phyloP scores from a whole-genome alignment of 2,113 vertebrate species.

The Nannobrachium achirus region DNA sequence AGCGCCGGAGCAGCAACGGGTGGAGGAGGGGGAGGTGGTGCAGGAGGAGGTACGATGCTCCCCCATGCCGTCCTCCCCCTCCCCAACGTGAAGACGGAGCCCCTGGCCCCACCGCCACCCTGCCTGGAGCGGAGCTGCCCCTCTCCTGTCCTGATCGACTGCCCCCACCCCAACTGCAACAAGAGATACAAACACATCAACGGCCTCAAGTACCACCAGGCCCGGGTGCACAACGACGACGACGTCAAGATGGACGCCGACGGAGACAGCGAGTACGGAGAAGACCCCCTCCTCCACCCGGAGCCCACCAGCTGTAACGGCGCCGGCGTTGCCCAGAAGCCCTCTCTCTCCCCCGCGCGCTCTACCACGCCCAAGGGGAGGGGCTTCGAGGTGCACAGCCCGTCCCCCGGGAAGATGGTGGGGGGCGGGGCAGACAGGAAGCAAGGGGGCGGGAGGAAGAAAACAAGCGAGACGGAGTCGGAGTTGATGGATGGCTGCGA shows the following conservation, averaged over 20 bases:
- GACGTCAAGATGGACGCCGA: slow-evolving; percentile 91
- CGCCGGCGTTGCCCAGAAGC: slow-evolving; percentile 83
- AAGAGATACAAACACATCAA: slow-evolving; percentile 99
- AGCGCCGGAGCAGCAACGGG: slow-evolving; percentile 31
- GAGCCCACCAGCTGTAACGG: slow-evolving; percentile 89
- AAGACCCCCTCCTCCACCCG: slow-evolving; percentile 84
- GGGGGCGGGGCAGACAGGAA: slow-evolving; percentile 65
- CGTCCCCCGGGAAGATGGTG: slow-evolving; percentile 84
- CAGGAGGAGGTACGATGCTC: too few species aligned
- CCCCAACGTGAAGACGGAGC: slow-evolving; percentile 81
- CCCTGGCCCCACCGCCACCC: slow-evolving; percentile 70
- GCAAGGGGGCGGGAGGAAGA: slow-evolving; percentile 81
- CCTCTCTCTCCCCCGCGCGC: slow-evolving; percentile 90
- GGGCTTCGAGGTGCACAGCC: slow-evolving; percentile 88
- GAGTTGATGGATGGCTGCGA: slow-evolving; percentile 88
- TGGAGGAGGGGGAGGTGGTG: slow-evolving; percentile 8
- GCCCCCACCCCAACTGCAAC: slow-evolving; percentile 96
- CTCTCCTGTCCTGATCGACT: slow-evolving; percentile 95
- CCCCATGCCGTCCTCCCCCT: slow-evolving; percentile 53
- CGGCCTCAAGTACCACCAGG: slow-evolving; percentile 96
- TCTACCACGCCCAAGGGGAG: slow-evolving; percentile 91
- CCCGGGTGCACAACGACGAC: slow-evolving; percentile 91
- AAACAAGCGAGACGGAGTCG: slow-evolving; percentile 84
- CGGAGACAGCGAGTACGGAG: slow-evolving; percentile 90
- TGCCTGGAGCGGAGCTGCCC: slow-evolving; percentile 85